Conservation (phyloP, 2,113 vertebrate species). For the Larimichthys crocea region DNA sequence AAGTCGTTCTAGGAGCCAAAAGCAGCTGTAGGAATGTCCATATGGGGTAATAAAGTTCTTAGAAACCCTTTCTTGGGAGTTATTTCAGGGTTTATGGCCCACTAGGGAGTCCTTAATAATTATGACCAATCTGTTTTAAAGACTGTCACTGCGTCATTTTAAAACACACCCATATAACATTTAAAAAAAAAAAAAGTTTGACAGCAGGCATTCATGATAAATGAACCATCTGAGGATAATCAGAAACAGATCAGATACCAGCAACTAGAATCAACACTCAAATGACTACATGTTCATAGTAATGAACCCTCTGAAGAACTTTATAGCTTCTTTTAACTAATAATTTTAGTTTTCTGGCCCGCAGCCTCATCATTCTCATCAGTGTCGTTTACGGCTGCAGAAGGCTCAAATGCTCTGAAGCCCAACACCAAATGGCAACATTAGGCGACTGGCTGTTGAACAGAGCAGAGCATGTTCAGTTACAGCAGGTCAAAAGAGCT, state of each 20-base stretch:
- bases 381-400: background rate
- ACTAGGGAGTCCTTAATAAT: background rate
- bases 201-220: background rate
- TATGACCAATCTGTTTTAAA: background rate
- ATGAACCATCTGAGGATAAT: background rate
- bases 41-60: conserved; percentile 12
- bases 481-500: too few relatives aligned
- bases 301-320: background rate
- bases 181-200: background rate
- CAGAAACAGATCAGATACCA: background rate
- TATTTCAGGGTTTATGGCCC: background rate
- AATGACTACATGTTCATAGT: background rate
- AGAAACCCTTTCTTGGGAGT: conserved; percentile 2
- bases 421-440: background rate
- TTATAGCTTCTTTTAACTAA: background rate
- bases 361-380: background rate
- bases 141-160: background rate
- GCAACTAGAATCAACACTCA: conserved; percentile 3
- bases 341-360: background rate
- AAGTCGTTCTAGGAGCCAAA: background rate
- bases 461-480: background rate
- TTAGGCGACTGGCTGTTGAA: background rate
- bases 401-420: background rate
- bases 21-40: conserved; percentile 9
- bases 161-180: background rate